These are phyloP conservation scores for Anticlea derivata DNA, from an alignment of 2,888 invertebrate species.

Conservation along the genomic window DNA sequence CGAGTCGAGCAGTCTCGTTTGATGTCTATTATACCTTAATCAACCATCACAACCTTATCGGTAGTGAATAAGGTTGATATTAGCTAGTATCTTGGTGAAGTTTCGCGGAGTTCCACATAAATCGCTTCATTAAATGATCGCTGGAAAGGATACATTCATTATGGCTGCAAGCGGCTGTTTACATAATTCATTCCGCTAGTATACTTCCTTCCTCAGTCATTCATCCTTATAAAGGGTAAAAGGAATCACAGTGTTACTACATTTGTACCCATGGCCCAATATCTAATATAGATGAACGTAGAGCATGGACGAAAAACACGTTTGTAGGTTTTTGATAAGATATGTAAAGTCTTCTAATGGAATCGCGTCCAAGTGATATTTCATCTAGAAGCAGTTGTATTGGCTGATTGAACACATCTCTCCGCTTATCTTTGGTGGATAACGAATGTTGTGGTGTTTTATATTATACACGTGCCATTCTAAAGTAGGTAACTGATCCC, in stretches of 20 bases:
- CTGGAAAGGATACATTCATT: slow-evolving; percentile 60
- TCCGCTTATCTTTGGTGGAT: too few species aligned
- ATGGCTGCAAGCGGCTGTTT: slow-evolving; percentile 51
- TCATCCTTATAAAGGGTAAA: slow-evolving; percentile 7
- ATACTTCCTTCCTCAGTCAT: slow-evolving; percentile 34
- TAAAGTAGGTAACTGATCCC: too few species aligned
- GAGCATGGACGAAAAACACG: too few species aligned
- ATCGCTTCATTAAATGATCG: slow-evolving; percentile 53
- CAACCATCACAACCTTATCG: background rate
- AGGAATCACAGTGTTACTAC: background rate
- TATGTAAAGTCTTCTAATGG: too few species aligned
- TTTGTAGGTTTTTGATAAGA: too few species aligned
- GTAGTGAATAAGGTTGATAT: background rate
- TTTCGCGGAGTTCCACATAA: slow-evolving; percentile 49
- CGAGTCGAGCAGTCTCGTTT: slow-evolving; percentile 54
- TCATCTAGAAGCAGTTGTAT: too few species aligned
- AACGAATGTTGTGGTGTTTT: too few species aligned
- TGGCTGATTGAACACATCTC: too few species aligned
- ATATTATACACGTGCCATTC: too few species aligned
- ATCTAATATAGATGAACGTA: too few species aligned
- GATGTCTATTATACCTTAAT: slow-evolving; percentile 3
- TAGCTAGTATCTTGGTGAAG: slow-evolving; percentile 1
- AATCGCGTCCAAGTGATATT: too few species aligned
- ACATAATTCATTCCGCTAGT: slow-evolving; percentile 49
- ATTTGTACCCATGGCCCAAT: too few species aligned